Evolutionary conservation across 2,888 invertebrate species (phyloP).

Genomic region (Drosophila falleni): DNA sequence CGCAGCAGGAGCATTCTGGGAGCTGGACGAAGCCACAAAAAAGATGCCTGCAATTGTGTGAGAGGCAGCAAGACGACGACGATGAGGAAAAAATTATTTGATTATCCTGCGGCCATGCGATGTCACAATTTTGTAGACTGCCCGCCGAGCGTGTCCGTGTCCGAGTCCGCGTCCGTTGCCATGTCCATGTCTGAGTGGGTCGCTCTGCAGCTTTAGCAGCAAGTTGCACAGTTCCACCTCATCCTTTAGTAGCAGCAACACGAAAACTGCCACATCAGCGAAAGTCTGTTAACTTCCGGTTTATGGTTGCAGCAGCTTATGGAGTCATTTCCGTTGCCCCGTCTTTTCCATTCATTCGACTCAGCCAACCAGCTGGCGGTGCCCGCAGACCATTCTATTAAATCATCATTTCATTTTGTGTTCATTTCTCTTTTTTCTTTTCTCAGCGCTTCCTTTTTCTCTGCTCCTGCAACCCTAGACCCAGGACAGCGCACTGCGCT

Average conservation of each 20-base stretch:
- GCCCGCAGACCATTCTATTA: conserved; percentile 82
- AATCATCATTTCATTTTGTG: conserved; percentile 81
- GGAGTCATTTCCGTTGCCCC: conserved; percentile 77
- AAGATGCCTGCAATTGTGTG: conserved; percentile 53
- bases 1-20: conserved; percentile 40
- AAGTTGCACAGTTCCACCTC: conserved; percentile 13
- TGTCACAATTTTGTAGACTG: conserved; percentile 82
- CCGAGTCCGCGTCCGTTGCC: conserved; percentile 19
- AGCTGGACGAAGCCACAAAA: conserved; percentile 39
- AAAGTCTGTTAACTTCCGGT: conserved; percentile 84
- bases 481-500: conserved; percentile 69
- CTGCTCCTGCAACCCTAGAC: conserved; percentile 2
- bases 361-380: conserved; percentile 74
- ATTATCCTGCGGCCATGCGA: conserved; percentile 84
- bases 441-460: conserved; percentile 11
- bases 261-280: conserved; percentile 82
- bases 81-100: conserved; percentile 74
- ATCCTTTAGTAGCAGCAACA: conserved; percentile 35
- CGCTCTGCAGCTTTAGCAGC: conserved; percentile 18
- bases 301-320: conserved; percentile 81
- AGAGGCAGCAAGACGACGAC: conserved; percentile 39
- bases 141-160: conserved; percentile 67
- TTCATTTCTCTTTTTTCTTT: conserved; percentile 26
- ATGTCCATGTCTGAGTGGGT: conserved; percentile 19
- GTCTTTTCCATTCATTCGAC: conserved; percentile 74